Percentiles rank a stretch among this genome's conserved stretches.
Conservation (phyloP, 2,113 vertebrate species). For the Jacana jacana region DNA sequence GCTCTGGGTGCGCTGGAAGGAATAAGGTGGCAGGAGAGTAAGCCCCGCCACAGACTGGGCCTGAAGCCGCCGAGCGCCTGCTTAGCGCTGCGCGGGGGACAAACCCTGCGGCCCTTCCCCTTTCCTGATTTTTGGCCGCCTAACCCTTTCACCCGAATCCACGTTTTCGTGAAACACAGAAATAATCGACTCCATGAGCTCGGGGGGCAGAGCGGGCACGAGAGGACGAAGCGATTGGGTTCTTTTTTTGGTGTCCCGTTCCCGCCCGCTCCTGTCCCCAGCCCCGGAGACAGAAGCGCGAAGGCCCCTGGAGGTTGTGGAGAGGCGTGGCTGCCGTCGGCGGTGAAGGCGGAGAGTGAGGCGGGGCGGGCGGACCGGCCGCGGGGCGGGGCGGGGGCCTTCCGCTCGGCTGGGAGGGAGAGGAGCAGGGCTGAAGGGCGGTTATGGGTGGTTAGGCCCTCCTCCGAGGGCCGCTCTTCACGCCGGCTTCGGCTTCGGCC, state of each 20-base stretch:
- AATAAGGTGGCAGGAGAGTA: not conserved
- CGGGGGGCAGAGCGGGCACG: no score
- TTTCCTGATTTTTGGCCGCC: not conserved
- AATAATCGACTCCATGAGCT: not conserved
- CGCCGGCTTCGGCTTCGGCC: accelerated
- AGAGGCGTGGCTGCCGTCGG: not conserved
- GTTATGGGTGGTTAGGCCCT: accelerated
- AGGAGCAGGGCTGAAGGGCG: no score
- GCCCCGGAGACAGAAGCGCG: no score
- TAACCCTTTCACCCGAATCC: accelerated
- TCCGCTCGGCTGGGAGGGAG: no score
- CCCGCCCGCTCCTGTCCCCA: not conserved
- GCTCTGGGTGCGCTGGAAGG: not conserved
- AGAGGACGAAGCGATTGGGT: no score
- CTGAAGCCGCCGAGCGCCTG: no score
- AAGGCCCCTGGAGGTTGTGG: not conserved
- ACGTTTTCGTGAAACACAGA: not conserved
- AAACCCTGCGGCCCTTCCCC: accelerated
- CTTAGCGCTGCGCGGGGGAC: no score
- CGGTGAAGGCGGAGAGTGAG: not conserved
- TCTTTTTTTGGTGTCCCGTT: not conserved
- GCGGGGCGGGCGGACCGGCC: not conserved
- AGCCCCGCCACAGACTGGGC: not conserved
- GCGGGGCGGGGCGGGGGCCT: no score
- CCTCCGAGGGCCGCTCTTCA: accelerated